These are phyloP conservation scores for Synchiropus splendidus DNA, from an alignment of 2,113 vertebrate species.

Conservation along the genomic window DNA sequence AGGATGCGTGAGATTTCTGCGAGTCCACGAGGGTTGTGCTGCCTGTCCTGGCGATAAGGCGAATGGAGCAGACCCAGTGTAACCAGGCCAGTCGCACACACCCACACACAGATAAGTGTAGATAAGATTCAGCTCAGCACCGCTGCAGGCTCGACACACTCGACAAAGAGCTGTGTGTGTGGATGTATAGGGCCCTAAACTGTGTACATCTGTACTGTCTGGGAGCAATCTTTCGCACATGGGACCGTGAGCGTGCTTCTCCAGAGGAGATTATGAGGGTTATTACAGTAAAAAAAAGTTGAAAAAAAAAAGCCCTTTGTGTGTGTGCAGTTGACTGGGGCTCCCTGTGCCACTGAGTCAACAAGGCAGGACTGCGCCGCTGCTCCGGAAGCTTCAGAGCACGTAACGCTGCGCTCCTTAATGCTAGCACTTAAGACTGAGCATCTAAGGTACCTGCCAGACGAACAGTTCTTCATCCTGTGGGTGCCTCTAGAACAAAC, in stretches of 20 bases:
- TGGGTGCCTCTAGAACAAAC: too few relatives aligned
- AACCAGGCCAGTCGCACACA: slow-evolving; percentile 61
- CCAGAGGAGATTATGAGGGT: slow-evolving; percentile 33
- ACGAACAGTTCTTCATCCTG: too few relatives aligned
- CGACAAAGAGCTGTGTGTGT: slow-evolving; percentile 2
- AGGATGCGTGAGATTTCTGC: slow-evolving; percentile 9
- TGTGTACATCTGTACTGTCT: slow-evolving; percentile 35
- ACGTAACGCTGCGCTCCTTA: too few relatives aligned
- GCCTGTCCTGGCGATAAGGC: slow-evolving; percentile 53
- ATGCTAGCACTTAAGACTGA: neutral
- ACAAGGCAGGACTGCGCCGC: slow-evolving; percentile 3
- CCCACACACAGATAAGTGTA: slow-evolving; percentile 64
- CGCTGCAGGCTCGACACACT: slow-evolving; percentile 44
- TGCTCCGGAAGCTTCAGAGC: neutral
- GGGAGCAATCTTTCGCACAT: slow-evolving; percentile 33
- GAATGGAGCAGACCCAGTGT: slow-evolving; percentile 52
- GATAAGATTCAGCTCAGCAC: slow-evolving; percentile 64
- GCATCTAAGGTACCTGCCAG: too few relatives aligned
- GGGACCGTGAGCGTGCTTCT: slow-evolving; percentile 19
- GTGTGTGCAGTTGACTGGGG: slow-evolving; percentile 1
- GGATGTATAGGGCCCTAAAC: slow-evolving; percentile 21
- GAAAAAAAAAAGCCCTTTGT: slow-evolving; percentile 19
- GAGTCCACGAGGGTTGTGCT: slow-evolving; percentile 29
- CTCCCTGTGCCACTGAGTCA: slow-evolving; percentile 13
- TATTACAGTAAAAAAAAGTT: slow-evolving; percentile 26